Evolutionary conservation across 2,797 vertebrate genomes (phyloP).

Genomic region (Fratercula arctica): DNA sequence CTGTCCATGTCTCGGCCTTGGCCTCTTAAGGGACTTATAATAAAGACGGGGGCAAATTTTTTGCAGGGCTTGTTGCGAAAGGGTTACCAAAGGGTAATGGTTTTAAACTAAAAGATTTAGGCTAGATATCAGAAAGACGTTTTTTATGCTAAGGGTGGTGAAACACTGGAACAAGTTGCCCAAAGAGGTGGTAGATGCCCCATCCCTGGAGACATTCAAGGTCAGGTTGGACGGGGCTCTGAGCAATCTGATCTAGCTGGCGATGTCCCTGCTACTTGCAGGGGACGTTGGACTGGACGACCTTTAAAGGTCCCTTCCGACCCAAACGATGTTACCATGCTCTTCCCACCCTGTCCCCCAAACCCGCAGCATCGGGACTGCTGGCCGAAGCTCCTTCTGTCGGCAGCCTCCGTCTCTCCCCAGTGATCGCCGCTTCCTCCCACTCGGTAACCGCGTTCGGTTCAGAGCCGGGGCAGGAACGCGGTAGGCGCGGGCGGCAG

Average conservation of each 20-base stretch:
- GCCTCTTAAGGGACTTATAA: too few relatives aligned
- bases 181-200: not conserved
- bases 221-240: not conserved
- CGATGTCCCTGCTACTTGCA: too few relatives aligned
- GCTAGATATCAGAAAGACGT: not conserved
- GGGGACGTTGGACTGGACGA: too few relatives aligned
- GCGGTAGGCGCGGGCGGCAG: not conserved
- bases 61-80: too few relatives aligned
- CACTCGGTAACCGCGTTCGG: too few relatives aligned
- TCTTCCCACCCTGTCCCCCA: not conserved
- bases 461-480: not conserved
- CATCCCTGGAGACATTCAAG: not conserved
- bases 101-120: not conserved
- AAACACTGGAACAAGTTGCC: not conserved
- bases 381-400: not conserved
- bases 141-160: not conserved
- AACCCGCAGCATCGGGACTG: rapidly evolving
- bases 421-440: too few relatives aligned
- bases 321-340: too few relatives aligned
- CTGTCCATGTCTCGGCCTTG: too few relatives aligned
- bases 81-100: too few relatives aligned
- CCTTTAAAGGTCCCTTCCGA: not conserved
- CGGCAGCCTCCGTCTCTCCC: too few relatives aligned
- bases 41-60: too few relatives aligned
- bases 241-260: not conserved